phyloP scores from a whole-genome alignment of 2,888 invertebrate genomes.

The Seladonia tumulorum region DNA sequence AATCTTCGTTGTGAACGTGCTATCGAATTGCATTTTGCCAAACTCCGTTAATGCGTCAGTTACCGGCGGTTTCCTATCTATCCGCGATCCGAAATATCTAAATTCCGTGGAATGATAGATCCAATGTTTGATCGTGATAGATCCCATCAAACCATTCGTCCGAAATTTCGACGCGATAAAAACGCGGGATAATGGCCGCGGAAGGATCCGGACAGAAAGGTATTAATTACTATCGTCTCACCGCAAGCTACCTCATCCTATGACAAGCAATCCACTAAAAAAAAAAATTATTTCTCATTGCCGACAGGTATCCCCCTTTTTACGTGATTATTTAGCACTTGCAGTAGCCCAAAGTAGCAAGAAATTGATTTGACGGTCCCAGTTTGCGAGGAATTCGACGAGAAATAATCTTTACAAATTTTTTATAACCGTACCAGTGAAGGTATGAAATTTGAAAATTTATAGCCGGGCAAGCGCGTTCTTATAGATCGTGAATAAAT shows the following conservation, averaged over 20 bases:
- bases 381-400: no score
- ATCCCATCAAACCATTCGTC: neutral
- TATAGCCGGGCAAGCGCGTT: no score
- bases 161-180: neutral
- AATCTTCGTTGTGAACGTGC: neutral
- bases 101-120: no score
- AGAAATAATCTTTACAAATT: no score
- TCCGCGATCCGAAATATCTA: neutral
- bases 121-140: neutral
- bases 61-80: neutral
- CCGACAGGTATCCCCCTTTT: neutral
- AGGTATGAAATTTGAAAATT: no score
- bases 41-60: neutral
- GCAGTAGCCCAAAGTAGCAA: no score
- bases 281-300: neutral
- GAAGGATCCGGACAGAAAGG: neutral
- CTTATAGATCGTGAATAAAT: no score
- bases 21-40: neutral
- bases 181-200: no score
- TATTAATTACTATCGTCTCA: neutral
- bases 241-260: neutral
- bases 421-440: no score
- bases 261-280: neutral
- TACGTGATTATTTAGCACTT: no score
- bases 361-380: no score